A percentile compares a stretch with the other conserved stretches of the same genome.
phyloP scores from a whole-genome alignment of 1,140 invertebrate genomes.

The Drosophila parvula region DNA sequence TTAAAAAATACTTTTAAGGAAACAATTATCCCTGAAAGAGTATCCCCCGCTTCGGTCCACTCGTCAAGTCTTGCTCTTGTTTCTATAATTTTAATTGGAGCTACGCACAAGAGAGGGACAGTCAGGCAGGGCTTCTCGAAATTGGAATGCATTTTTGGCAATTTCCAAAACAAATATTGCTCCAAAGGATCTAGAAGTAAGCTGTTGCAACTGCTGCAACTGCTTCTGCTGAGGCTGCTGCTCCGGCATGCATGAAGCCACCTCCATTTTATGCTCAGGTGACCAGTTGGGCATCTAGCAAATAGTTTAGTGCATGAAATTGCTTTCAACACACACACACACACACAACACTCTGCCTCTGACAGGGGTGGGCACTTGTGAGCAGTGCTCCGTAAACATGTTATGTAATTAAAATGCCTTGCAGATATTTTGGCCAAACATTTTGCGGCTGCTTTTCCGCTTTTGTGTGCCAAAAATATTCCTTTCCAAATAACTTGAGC shows the following conservation, averaged over 20 bases:
- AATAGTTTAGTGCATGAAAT: slow-evolving; percentile 55
- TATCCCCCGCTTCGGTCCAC: not conserved
- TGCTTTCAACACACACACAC: slow-evolving; percentile 37
- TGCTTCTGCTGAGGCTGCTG: slow-evolving; percentile 5
- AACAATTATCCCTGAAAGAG: not conserved
- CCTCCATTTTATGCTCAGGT: slow-evolving; percentile 12
- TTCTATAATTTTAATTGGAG: slow-evolving; percentile 81
- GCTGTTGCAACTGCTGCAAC: slow-evolving; percentile 17
- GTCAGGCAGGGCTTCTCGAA: slow-evolving; percentile 15
- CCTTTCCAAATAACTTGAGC: slow-evolving; percentile 59
- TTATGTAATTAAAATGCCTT: slow-evolving; percentile 81
- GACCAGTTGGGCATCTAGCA: slow-evolving; percentile 45
- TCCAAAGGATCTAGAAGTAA: slow-evolving; percentile 59
- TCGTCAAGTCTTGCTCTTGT: slow-evolving; percentile 35
- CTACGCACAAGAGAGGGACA: slow-evolving; percentile 12
- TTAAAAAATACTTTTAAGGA: no score
- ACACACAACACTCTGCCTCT: not conserved
- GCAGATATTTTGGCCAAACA: slow-evolving; percentile 62
- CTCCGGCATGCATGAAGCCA: slow-evolving; percentile 26
- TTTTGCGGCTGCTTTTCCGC: slow-evolving; percentile 54
- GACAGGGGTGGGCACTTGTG: slow-evolving; percentile 28
- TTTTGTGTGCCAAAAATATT: slow-evolving; percentile 55
- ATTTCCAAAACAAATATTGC: slow-evolving; percentile 80
- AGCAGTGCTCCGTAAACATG: slow-evolving; percentile 49
- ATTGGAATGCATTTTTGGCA: slow-evolving; percentile 68